Conservation (phyloP, 2,888 invertebrate genomes). For the Tachina grossa region DNA sequence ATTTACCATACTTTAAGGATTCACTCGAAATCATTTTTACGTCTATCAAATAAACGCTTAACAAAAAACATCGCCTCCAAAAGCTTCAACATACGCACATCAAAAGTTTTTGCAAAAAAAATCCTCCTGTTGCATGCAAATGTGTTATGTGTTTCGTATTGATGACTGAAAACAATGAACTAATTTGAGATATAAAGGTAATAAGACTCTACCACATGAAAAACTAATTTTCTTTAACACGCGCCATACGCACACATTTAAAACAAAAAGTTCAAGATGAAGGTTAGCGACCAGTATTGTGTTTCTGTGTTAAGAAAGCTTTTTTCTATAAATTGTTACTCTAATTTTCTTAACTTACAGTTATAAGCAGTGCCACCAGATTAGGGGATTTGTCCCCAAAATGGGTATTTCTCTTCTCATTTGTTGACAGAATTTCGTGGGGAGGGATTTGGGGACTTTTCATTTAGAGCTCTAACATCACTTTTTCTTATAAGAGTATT, state of each 20-base stretch:
- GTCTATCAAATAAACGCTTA: background rate
- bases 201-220: slow-evolving; percentile 4
- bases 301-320: slow-evolving; percentile 43
- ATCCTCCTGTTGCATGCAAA: slow-evolving; percentile 68
- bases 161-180: slow-evolving; percentile 33
- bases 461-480: too few species aligned
- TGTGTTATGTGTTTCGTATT: slow-evolving; percentile 13
- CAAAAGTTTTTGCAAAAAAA: slow-evolving; percentile 22
- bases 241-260: background rate
- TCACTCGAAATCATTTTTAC: background rate
- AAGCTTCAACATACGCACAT: slow-evolving; percentile 6
- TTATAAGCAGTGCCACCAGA: too few species aligned
- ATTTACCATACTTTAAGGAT: too few species aligned
- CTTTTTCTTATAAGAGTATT: too few species aligned
- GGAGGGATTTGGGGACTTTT: too few species aligned
- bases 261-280: slow-evolving; percentile 66
- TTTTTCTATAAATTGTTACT: background rate
- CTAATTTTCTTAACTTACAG: background rate
- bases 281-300: slow-evolving; percentile 48
- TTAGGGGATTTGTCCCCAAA: too few species aligned
- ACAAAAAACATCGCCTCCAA: slow-evolving; percentile 21
- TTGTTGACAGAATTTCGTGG: too few species aligned
- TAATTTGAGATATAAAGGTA: slow-evolving; percentile 23
- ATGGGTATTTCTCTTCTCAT: too few species aligned
- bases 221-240: background rate